A percentile compares a stretch with the other conserved stretches of the same genome.
phyloP scores from a whole-genome alignment of 2,888 invertebrate genomes.

The Trisateles emortualis region DNA sequence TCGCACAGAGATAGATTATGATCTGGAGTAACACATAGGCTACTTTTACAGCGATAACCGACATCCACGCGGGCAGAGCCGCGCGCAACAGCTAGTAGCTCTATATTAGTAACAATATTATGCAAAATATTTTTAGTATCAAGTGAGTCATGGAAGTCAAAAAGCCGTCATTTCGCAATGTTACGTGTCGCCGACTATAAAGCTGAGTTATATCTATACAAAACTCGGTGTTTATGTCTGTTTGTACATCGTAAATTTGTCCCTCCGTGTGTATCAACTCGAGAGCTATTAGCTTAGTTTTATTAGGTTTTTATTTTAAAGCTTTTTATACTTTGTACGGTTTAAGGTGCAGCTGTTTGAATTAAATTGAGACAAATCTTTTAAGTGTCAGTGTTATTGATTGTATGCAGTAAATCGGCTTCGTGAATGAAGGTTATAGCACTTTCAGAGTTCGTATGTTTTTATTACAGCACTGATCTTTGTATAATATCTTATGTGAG shows the following conservation, averaged over 20 bases:
- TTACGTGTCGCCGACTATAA: constrained; percentile 37
- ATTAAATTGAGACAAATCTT: constrained; percentile 12
- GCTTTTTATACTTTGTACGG: constrained; percentile 41
- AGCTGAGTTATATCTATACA: constrained; percentile 48
- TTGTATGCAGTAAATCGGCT: background rate
- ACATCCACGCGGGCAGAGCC: too few relatives aligned
- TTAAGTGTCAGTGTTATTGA: constrained; percentile 4
- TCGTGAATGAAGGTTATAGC: background rate
- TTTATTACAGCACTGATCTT: background rate
- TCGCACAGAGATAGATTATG: too few relatives aligned
- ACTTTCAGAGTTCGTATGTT: background rate
- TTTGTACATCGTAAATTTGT: constrained; percentile 51
- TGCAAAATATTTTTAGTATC: constrained; percentile 5
- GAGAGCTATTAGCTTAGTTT: constrained; percentile 46
- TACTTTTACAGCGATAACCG: too few relatives aligned
- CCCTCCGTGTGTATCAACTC: constrained; percentile 42
- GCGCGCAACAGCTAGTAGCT: too few relatives aligned
- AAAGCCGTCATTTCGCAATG: constrained; percentile 34
- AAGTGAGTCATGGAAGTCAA: constrained; percentile 29
- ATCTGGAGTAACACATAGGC: too few relatives aligned
- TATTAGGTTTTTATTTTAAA: constrained; percentile 46
- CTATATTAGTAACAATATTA: constrained; percentile 5
- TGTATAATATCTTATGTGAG: background rate
- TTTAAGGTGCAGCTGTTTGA: constrained; percentile 16
- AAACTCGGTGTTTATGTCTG: constrained; percentile 47